Base-by-base conservation (phyloP, 2,113 vertebrate species). In the Sterrhoptilus dennistouni region DNA sequence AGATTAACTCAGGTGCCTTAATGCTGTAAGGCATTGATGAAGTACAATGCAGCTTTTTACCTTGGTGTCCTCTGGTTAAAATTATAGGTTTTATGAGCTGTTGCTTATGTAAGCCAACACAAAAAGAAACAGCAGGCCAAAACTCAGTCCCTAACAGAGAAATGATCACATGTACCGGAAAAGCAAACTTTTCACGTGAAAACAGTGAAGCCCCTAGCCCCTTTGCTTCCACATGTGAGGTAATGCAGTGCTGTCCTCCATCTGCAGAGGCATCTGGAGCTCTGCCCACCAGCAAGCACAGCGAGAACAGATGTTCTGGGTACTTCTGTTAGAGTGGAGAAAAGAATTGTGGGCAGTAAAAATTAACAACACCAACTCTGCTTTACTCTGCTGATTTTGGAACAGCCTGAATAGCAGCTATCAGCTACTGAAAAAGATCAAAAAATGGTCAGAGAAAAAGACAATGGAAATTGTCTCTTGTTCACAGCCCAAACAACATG, bases 221-320 rank as follows among this genome's bases (percentile, higher is more conserved):
- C 25, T 76, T 35, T 75, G 60, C 24, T 59, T 49, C 33, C 2
- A 3, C 18, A 23, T 1, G 6, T 6, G 9, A 88, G 31, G 14
- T 50, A 60, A 83, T 0, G 4, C 16, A 77, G 21, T 36, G 21
- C 38, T 57, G 28, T 61, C 27, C 19, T 74, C n/a, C 0, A 0
- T 23, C 69, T 59, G 36, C 60, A 72, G 53, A 25, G 1, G 31
- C 45, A 23, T 24, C 17, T 56, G 24, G 13, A 80, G 36, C 44
- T 65, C 57, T 89, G 33, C 31, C 33, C 36, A 87, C 11, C 19
- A 52, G 35, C 27, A 64, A 64, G 27, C 24, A 76, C 17, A 65
- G 75, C 0, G 2, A 77, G 33, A 80, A 83, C 13, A 54, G 56
- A 66, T 1, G 1, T 47, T 80, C 36, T 35, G 23, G 5, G 12